Percentiles rank a stretch among this genome's conserved stretches.
These are phyloP conservation scores for Tenthredo livida DNA, from an alignment of 2,888 invertebrate species.

Conservation along the genomic window DNA sequence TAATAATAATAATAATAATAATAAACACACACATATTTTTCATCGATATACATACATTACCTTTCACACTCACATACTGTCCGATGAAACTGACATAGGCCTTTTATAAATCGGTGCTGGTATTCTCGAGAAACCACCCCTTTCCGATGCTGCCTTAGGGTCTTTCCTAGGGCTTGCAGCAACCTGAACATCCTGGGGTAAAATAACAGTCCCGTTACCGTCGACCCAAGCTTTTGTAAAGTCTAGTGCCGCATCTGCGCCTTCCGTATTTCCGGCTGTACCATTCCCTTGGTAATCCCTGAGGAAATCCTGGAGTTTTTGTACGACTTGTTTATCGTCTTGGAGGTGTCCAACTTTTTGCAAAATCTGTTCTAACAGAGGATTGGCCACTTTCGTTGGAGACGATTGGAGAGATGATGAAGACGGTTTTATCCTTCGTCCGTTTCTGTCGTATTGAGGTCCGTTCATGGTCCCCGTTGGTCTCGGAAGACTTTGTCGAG, in stretches of 20 bases:
- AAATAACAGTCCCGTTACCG: slow-evolving; percentile 84
- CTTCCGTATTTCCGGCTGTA: slow-evolving; percentile 70
- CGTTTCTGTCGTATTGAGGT: slow-evolving; percentile 78
- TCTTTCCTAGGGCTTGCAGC: slow-evolving; percentile 80
- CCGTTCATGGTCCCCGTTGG: slow-evolving; percentile 77
- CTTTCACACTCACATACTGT: slow-evolving; percentile 68
- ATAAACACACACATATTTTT: background rate
- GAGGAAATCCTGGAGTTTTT: slow-evolving; percentile 87
- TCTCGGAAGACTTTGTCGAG: slow-evolving; percentile 76
- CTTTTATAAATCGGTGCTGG: slow-evolving; percentile 79
- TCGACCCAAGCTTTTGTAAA: slow-evolving; percentile 88
- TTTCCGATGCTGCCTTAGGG: slow-evolving; percentile 77
- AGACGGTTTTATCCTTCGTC: slow-evolving; percentile 77
- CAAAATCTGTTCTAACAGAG: slow-evolving; percentile 86
- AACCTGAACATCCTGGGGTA: slow-evolving; percentile 71
- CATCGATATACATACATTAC: background rate
- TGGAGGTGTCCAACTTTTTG: slow-evolving; percentile 86
- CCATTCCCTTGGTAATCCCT: slow-evolving; percentile 79
- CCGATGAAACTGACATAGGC: slow-evolving; percentile 73
- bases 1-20: slow-evolving; percentile 13
- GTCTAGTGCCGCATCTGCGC: slow-evolving; percentile 83
- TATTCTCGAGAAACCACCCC: slow-evolving; percentile 78
- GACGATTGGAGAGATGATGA: slow-evolving; percentile 82
- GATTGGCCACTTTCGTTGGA: slow-evolving; percentile 83
- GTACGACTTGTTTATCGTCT: slow-evolving; percentile 87